Evolutionary conservation across 2,113 vertebrate genomes (phyloP).

Genomic region (Sapayoa aenigma): DNA sequence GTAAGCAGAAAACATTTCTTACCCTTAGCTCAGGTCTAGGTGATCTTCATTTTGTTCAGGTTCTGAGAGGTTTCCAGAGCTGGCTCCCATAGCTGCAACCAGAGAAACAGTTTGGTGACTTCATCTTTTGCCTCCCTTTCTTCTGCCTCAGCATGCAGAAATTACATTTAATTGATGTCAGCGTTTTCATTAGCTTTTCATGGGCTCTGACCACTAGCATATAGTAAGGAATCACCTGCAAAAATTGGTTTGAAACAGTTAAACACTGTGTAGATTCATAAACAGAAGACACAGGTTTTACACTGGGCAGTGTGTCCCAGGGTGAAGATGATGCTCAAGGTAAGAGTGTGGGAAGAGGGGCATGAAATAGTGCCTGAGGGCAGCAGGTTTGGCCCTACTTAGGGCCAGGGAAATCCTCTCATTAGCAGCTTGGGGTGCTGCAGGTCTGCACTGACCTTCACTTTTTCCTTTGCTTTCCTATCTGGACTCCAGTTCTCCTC

Average conservation of each 20-base stretch:
- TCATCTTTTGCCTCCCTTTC: background rate
- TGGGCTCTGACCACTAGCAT: background rate
- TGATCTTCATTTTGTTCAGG: background rate
- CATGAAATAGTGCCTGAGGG: background rate
- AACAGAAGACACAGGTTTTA: background rate
- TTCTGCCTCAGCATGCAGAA: background rate
- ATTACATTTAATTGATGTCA: conserved; percentile 10
- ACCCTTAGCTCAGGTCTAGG: background rate
- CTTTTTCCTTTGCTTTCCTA: background rate
- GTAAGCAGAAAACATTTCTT: background rate
- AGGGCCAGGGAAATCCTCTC: background rate
- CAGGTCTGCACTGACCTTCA: background rate
- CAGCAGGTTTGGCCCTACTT: background rate
- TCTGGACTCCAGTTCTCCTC: background rate
- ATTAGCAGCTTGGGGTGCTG: background rate
- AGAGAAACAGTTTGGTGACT: background rate
- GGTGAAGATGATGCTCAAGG: background rate
- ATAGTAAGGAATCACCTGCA: conserved; percentile 20
- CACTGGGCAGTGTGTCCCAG: background rate
- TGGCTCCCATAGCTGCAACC: background rate
- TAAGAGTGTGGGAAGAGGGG: too few relatives aligned
- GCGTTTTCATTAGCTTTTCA: conserved; percentile 13
- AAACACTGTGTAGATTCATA: background rate
- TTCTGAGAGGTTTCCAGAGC: background rate
- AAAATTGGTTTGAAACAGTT: conserved; percentile 52